Base-by-base conservation (phyloP, 2,113 vertebrate genomes). In the human region DNA sequence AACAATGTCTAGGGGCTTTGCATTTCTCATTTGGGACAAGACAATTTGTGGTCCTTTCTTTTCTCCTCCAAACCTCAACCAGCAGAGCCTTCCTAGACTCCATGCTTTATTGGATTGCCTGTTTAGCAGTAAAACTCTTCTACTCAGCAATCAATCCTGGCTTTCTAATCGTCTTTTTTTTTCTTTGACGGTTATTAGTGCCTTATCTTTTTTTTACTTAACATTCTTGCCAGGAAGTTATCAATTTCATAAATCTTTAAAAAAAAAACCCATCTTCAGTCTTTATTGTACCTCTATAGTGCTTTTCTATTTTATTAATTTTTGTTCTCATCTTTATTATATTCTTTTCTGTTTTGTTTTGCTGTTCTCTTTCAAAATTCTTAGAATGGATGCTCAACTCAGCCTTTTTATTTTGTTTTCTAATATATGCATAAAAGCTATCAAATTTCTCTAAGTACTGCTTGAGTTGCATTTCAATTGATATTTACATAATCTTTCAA, bases 221-320 rank as follows among this genome's bases (percentile, higher is more conserved):
- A 52, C 32, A 32, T 64, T 93, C 89, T 92, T 89, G 7, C 17
- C 52, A 84, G 25, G 61, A 89, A 89, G 55, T 93, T 89, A 96
- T 76, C 59, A 55, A 61, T 90, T 82, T 88, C 45, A 59, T 66
- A 68, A n/a, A 35, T 80, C 8, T 73, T 86, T 79, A 83, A 43
- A 66, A 94, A 55, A 55, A 57, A 64, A 45, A 45, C 45, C 3
- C 27, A 90, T 80, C 35, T 78, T 87, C 61, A 50, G 48, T 22
- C n/a, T 64, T 45, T 78, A 16, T 61, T 85, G 32, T 81, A 27
- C 32, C 38, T 82, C 23, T 48, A 75, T 38, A 87, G 7, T 94
- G 55, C 73, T 96, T 64, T 76, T 78, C 38, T 32, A 45, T 81
- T 61, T 92, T 48, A 85, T 89, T 93, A 30, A 35, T 75, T 66